A percentile compares a stretch with the other conserved stretches of the same genome.
Conservation (phyloP, 2,797 vertebrate genomes). For the Xenops minutus region DNA sequence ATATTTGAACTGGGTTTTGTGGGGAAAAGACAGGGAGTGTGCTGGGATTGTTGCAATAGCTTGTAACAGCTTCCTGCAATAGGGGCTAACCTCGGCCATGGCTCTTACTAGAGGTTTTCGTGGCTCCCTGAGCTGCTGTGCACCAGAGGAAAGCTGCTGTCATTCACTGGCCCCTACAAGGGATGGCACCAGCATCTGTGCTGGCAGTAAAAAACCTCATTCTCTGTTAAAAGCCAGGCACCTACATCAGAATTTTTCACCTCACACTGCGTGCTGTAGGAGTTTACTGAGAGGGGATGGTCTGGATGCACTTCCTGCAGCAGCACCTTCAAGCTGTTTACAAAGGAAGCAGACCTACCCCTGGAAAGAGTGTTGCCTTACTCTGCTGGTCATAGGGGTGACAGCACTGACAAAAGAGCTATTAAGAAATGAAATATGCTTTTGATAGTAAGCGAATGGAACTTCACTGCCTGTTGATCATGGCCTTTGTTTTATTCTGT, state of each 20-base stretch:
- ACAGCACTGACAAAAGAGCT: background rate
- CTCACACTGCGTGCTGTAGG: accelerated
- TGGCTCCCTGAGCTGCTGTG: accelerated
- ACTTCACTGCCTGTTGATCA: background rate
- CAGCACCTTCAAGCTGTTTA: background rate
- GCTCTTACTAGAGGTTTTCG: background rate
- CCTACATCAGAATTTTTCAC: background rate
- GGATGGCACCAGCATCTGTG: background rate
- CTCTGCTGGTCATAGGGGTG: background rate
- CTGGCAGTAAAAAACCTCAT: background rate
- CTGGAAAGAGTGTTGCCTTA: background rate
- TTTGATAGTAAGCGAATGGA: background rate
- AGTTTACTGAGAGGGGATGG: background rate
- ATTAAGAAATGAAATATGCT: background rate
- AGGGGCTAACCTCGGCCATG: background rate
- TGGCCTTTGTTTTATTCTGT: background rate
- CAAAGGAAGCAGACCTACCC: background rate
- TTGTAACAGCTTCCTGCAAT: background rate
- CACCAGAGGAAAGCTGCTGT: background rate
- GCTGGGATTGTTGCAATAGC: background rate
- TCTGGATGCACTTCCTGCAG: background rate
- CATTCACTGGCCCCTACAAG: background rate
- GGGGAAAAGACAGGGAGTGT: background rate
- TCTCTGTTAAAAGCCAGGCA: background rate
- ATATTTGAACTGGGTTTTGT: background rate